phyloP scores from a whole-genome alignment of 2,888 invertebrate genomes.

The Nematopogon swammerdamellus region DNA sequence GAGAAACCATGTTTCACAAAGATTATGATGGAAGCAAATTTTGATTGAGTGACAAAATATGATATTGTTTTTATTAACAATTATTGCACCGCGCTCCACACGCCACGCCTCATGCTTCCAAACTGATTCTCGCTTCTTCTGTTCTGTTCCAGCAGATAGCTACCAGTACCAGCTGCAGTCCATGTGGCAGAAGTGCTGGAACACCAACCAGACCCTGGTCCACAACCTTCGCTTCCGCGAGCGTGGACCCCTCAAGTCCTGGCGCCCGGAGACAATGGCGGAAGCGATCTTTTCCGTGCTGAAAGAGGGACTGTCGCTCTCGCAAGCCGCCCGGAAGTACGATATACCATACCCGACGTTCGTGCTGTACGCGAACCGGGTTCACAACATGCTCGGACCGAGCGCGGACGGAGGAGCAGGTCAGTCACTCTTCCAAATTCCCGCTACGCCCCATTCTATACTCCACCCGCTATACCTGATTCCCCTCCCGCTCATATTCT shows the following conservation, averaged over 20 bases:
- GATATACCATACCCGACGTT: conserved; percentile 95
- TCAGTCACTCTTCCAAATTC: conserved; percentile 33
- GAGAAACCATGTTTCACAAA: too few relatives aligned
- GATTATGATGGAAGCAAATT: too few relatives aligned
- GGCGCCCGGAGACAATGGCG: conserved; percentile 94
- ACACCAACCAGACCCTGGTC: conserved; percentile 86
- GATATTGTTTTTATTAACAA: too few relatives aligned
- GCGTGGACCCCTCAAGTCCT: conserved; percentile 87
- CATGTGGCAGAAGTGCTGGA: conserved; percentile 97
- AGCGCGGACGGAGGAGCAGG: conserved; percentile 89
- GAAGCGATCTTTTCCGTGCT: conserved; percentile 91
- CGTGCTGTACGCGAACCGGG: conserved; percentile 88
- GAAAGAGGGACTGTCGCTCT: conserved; percentile 84
- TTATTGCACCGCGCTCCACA: too few relatives aligned
- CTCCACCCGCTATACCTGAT: too few relatives aligned
- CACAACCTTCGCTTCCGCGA: conserved; percentile 90
- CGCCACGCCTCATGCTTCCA: too few relatives aligned
- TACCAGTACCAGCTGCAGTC: conserved; percentile 94
- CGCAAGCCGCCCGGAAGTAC: conserved; percentile 89
- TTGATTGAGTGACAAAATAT: too few relatives aligned
- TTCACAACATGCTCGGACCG: conserved; percentile 92
- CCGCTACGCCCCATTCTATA: too few relatives aligned
- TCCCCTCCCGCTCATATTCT: too few relatives aligned
- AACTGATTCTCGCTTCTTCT: too few relatives aligned
- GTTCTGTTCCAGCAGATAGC: conserved; percentile 72